Evolutionary conservation across 1,140 invertebrate genomes (phyloP), one percentile per base, ranked within the genome.

Genomic region (Drosophila ercepeae): DNA sequence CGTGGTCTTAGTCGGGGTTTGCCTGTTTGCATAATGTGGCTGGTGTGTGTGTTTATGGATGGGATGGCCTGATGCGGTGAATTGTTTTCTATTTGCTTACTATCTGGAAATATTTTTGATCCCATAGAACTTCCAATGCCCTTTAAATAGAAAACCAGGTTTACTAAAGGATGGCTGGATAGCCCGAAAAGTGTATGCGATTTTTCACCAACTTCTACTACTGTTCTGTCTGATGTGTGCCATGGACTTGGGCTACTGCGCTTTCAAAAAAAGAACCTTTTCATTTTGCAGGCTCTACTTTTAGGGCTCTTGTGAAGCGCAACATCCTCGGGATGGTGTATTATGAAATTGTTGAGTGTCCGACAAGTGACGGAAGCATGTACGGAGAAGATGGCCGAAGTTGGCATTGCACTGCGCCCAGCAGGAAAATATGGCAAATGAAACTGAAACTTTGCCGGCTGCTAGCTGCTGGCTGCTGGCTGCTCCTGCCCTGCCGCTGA

Each of bases 291-390:
- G 29, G 29, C 9, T 11, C 29, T 32, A 9, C 36, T 39, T 42
- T 42, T 42, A 13, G 36, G 36, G 36, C 53, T 48, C 53, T 67
- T 53, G 32, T 54, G 51, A 57, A 54, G 50, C 54, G 44, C 54
- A 60, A 53, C 70, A 68, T 50, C 41, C 4, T 48, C 19, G 39
- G 11, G 11, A 13, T 18, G 44, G 42, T 63, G 27, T 74, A 68
- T 86, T 75, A 88, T 88, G 82, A 78, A 88, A 75, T 55, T 52
- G 65, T 78, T 50, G 82, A 88, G 77, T 60, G 67, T 52, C 57
- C 19, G 32, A 18, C 45, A 51, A 60, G 71, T 59, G 68, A 58
- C 45, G 46, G 7, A 3, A 36, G 45, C 27, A 16, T 18, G 25
- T 41, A 21, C 44, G 34, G 36, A 64, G 29, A 58, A 60, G 50